A percentile compares a stretch with the other conserved stretches of the same genome.
Conservation (phyloP, 2,888 invertebrate genomes). For the Drosophila formosana region DNA sequence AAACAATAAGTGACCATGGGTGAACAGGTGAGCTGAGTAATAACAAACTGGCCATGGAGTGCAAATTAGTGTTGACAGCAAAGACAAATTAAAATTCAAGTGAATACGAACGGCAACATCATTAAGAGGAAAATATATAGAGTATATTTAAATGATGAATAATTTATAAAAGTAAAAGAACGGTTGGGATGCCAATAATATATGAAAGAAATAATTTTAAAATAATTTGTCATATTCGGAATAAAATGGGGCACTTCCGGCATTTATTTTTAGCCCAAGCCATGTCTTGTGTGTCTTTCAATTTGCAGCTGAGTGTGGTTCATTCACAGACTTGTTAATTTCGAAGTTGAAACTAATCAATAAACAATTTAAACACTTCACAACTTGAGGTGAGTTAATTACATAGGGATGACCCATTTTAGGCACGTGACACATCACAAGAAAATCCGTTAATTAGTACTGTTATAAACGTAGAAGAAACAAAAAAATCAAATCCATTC, state of each 20-base stretch:
- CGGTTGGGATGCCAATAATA: not conserved
- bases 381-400: conserved; percentile 10
- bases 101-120: not conserved
- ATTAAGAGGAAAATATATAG: not conserved
- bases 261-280: not conserved
- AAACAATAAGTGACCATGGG: not conserved
- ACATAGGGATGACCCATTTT: conserved; percentile 34
- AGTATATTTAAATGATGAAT: not conserved
- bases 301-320: conserved; percentile 17
- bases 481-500: conserved; percentile 45
- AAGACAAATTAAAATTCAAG: not conserved
- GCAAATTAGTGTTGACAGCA: not conserved
- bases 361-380: conserved; percentile 30
- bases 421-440: conserved; percentile 48
- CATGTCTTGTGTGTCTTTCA: not conserved
- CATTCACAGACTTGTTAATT: conserved; percentile 29
- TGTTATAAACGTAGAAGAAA: conserved; percentile 29
- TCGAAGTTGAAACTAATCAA: conserved; percentile 2
- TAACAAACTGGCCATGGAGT: conserved; percentile 11
- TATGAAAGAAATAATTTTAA: too few relatives aligned
- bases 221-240: not conserved
- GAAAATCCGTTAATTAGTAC: conserved; percentile 42
- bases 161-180: not conserved
- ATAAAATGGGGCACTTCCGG: not conserved
- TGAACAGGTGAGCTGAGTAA: conserved; percentile 14